Percentiles rank a stretch among this genome's conserved stretches.
phyloP scores from a whole-genome alignment of 2,797 vertebrate genomes.

The Siniperca undulata region DNA sequence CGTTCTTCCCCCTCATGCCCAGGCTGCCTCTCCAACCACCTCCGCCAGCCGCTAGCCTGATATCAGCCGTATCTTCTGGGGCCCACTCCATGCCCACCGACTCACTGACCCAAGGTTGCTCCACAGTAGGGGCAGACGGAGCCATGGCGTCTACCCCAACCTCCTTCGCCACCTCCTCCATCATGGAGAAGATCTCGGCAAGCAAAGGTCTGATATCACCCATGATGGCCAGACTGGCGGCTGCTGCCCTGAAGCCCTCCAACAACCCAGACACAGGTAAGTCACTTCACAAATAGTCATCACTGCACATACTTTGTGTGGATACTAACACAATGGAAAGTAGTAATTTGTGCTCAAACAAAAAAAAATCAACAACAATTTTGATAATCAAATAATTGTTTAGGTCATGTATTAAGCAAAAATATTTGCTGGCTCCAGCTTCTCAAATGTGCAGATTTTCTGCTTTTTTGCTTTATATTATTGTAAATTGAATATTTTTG shows the following conservation, averaged over 20 bases:
- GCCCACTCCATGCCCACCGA: constrained; percentile 87
- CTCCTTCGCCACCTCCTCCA: constrained; percentile 90
- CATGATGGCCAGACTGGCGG: constrained; percentile 98
- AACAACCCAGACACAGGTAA: constrained; percentile 90
- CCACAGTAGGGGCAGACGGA: constrained; percentile 85
- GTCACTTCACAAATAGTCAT: constrained; percentile 26
- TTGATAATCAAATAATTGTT: neutral
- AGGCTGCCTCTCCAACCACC: constrained; percentile 90
- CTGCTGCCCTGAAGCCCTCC: constrained; percentile 94
- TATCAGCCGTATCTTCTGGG: constrained; percentile 86
- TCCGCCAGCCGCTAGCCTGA: constrained; percentile 87
- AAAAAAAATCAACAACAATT: neutral
- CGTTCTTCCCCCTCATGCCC: constrained; percentile 93
- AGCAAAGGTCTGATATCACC: constrained; percentile 99
- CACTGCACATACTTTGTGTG: neutral
- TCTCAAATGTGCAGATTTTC: neutral
- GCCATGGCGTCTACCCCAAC: constrained; percentile 87
- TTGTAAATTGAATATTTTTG: neutral
- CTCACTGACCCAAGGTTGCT: constrained; percentile 87
- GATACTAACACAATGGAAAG: neutral
- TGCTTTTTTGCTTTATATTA: neutral
- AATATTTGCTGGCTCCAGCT: neutral
- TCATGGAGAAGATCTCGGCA: constrained; percentile 98
- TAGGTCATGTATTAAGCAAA: neutral
- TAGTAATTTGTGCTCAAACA: neutral